Percentiles rank a stretch among this genome's conserved stretches.
Evolutionary conservation across 2,113 vertebrate species (phyloP).

Genomic region (Jaculus jaculus): DNA sequence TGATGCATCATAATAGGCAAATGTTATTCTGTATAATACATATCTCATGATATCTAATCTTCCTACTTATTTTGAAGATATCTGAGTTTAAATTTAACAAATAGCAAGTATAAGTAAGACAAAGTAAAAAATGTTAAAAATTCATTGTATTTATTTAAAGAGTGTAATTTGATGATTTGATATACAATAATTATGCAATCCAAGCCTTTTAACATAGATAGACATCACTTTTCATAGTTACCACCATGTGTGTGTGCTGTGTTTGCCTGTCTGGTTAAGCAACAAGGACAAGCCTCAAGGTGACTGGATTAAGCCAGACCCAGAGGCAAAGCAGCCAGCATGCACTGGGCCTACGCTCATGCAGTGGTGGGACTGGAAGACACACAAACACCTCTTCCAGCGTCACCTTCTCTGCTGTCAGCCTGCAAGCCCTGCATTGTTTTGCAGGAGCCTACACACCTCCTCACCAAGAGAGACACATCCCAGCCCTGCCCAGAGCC

Average conservation of each 20-base stretch:
- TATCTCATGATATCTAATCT: accelerated
- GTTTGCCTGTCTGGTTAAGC: neutral
- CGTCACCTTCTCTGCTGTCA: neutral
- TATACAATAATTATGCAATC: neutral
- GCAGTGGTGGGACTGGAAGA: too few species aligned
- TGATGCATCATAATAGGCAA: neutral
- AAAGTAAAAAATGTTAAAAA: neutral
- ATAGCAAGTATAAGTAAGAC: neutral
- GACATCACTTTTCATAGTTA: neutral
- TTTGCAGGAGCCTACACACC: neutral
- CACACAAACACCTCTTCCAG: accelerated
- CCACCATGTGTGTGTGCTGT: neutral
- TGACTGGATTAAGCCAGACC: neutral
- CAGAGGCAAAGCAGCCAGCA: too few species aligned
- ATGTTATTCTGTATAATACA: neutral
- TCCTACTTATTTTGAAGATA: neutral
- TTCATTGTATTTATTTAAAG: neutral
- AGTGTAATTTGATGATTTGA: neutral
- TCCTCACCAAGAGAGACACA: neutral
- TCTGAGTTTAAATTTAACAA: neutral
- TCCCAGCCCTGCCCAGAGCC: accelerated
- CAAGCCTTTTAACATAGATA: neutral
- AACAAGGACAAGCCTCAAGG: accelerated
- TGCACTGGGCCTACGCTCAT: accelerated
- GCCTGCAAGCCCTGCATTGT: accelerated